Evolutionary conservation across 2,888 invertebrate genomes (phyloP).

Genomic region (Aphidoletes aphidimyza): DNA sequence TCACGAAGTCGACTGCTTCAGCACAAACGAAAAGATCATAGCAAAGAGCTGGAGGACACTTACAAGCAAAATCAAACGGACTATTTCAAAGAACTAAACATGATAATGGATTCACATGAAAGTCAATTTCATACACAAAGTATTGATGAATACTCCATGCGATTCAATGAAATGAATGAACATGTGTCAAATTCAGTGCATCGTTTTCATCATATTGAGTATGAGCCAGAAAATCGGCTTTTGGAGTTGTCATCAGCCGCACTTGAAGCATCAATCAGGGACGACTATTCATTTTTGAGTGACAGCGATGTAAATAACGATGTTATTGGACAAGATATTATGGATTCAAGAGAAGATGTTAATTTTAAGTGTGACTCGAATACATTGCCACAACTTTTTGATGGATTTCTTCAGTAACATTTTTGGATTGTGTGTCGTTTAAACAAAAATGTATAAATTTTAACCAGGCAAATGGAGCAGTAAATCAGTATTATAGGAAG

Average conservation of each 20-base stretch:
- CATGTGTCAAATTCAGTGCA: conserved; percentile 10
- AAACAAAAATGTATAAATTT: not conserved
- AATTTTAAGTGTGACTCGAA: conserved; percentile 58
- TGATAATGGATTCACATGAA: not conserved
- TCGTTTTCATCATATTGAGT: conserved; percentile 57
- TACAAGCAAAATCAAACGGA: conserved; percentile 62
- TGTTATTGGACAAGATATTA: conserved; percentile 56
- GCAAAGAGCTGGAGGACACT: conserved; percentile 60
- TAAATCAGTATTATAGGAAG: not conserved
- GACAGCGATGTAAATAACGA: conserved; percentile 57
- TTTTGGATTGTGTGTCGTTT: conserved; percentile 58
- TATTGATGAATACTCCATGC: not conserved
- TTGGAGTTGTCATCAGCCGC: conserved; percentile 60
- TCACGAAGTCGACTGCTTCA: conserved; percentile 79
- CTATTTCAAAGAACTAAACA: not conserved
- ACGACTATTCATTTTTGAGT: conserved; percentile 60
- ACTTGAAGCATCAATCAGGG: conserved; percentile 59
- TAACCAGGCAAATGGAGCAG: not conserved
- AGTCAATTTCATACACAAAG: not conserved
- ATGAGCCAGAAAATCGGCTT: conserved; percentile 60
- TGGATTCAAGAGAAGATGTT: conserved; percentile 57
- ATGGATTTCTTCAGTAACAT: too few relatives aligned
- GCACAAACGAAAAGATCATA: conserved; percentile 75
- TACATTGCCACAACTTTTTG: conserved; percentile 60
- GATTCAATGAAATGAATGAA: conserved; percentile 54